These are phyloP conservation scores for Astyanax mexicanus DNA, from an alignment of 2,797 vertebrate genomes.

Conservation along the genomic window DNA sequence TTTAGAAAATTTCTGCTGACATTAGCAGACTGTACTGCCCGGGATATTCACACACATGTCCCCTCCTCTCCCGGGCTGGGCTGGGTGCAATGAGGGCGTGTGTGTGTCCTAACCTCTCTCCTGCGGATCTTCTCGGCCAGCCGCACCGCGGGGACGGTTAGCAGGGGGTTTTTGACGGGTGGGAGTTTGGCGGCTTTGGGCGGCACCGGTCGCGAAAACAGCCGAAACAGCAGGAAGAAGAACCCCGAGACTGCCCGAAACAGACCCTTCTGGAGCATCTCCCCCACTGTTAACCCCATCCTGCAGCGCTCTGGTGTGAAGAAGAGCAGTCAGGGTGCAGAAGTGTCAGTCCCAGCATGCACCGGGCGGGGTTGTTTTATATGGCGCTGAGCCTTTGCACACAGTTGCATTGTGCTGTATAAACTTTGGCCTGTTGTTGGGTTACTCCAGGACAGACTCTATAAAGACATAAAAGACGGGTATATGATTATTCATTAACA, in stretches of 20 bases:
- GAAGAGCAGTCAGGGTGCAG: neutral
- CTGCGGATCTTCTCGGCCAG: conserved; percentile 78
- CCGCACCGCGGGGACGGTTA: conserved; percentile 69
- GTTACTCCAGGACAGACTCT: neutral
- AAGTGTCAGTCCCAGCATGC: conserved; percentile 29
- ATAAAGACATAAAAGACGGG: neutral
- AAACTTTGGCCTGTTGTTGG: neutral
- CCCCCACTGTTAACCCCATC: conserved; percentile 65
- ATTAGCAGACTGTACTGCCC: neutral
- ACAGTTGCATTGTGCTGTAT: neutral
- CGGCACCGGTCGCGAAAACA: conserved; percentile 54
- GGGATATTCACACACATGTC: too few species aligned
- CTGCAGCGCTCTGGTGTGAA: neutral
- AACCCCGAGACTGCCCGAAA: conserved; percentile 34
- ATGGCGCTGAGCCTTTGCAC: neutral
- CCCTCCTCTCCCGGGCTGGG: neutral
- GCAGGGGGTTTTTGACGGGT: conserved; percentile 67
- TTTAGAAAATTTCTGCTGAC: neutral
- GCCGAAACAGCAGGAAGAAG: conserved; percentile 54
- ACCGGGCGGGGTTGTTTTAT: neutral
- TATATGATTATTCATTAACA: neutral
- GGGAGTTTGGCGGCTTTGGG: conserved; percentile 57
- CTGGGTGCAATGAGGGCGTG: neutral
- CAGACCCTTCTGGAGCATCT: conserved; percentile 59
- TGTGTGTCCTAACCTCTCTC: conserved; percentile 71